Percentiles rank a stretch among this genome's conserved stretches.
Evolutionary conservation across 2,113 vertebrate species (phyloP).

Genomic region (Stictonetta naevosa): DNA sequence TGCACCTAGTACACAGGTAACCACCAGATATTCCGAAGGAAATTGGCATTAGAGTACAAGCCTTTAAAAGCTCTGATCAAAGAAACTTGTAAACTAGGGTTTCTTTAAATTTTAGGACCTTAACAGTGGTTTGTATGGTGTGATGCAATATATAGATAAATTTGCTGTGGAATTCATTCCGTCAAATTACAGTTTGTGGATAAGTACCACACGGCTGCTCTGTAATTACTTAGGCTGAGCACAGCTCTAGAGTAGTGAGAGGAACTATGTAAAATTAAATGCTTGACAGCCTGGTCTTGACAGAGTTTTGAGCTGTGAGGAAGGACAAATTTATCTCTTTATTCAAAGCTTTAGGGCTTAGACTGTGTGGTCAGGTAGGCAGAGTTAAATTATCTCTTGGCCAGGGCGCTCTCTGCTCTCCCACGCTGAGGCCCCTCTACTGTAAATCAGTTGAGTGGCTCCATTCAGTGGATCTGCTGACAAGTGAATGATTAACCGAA

Average conservation of each 20-base stretch:
- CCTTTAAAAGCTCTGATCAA: background rate
- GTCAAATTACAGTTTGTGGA: background rate
- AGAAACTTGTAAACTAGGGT: background rate
- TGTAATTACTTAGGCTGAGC: background rate
- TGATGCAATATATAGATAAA: background rate
- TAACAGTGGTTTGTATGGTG: background rate
- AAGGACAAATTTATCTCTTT: background rate
- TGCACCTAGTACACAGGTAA: background rate
- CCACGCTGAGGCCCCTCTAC: background rate
- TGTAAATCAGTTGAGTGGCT: slow-evolving; percentile 24
- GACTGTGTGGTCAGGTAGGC: background rate
- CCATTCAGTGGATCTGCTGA: background rate
- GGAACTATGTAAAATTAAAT: background rate
- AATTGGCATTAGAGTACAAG: background rate
- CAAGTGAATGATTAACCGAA: slow-evolving; percentile 52
- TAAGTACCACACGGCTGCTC: background rate
- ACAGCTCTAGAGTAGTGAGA: background rate
- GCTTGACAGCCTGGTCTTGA: background rate
- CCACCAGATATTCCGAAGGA: background rate
- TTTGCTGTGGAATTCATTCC: background rate
- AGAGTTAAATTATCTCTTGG: slow-evolving; percentile 8
- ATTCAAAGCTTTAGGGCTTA: background rate
- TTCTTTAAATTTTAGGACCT: background rate
- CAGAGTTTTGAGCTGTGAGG: background rate
- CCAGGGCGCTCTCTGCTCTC: background rate